phyloP scores from a whole-genome alignment of 2,113 vertebrate species.

The Nematolebias whitei region DNA sequence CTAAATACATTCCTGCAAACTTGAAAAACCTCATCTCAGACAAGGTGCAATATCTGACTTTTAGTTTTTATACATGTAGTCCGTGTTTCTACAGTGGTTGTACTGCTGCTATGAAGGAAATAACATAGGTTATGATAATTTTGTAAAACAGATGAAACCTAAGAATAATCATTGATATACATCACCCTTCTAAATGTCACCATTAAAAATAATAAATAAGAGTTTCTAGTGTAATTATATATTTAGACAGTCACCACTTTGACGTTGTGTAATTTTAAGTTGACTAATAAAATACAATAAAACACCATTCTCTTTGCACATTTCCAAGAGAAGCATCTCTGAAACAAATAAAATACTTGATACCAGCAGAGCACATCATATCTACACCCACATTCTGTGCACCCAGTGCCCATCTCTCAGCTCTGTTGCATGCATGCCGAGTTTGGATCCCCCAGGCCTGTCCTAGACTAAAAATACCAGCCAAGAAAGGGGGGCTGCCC shows the following conservation, averaged over 20 bases:
- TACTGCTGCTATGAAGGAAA: not conserved
- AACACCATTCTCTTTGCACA: not conserved
- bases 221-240: too few species aligned
- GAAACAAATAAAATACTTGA: constrained; percentile 14
- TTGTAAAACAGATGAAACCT: too few species aligned
- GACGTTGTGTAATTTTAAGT: too few species aligned
- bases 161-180: too few species aligned
- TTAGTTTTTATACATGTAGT: not conserved
- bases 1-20: constrained; percentile 54
- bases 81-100: not conserved
- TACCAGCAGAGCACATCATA: constrained; percentile 31
- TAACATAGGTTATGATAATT: too few species aligned
- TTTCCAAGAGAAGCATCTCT: constrained; percentile 4
- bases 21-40: constrained; percentile 33
- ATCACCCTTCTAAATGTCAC: too few species aligned
- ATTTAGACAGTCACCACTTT: not conserved
- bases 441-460: constrained; percentile 72
- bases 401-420: constrained; percentile 34
- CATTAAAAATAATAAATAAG: too few species aligned
- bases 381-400: constrained; percentile 53
- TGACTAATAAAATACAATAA: too few species aligned
- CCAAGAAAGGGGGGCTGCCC: constrained; percentile 68
- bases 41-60: not conserved
- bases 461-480: constrained; percentile 73
- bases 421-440: constrained; percentile 47